Conservation (phyloP, 2,797 vertebrate genomes). For the Acrossocheilus wenchowensis region DNA sequence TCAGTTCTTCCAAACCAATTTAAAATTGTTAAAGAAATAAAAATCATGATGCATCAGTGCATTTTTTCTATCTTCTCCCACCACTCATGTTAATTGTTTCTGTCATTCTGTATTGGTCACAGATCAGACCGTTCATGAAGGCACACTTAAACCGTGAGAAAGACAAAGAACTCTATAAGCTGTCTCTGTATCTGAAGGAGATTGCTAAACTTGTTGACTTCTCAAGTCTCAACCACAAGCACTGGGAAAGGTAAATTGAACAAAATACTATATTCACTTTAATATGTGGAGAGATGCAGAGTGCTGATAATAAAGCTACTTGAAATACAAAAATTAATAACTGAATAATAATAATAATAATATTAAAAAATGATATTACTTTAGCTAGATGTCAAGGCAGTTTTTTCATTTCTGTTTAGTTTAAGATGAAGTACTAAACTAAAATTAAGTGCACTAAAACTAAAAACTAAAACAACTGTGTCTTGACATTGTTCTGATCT, state of each 20-base stretch:
- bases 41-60: background rate
- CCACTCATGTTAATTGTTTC: background rate
- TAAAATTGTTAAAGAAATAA: background rate
- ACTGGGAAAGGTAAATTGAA: slow-evolving; percentile 93
- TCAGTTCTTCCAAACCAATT: background rate
- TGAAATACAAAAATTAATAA: background rate
- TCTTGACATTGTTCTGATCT: background rate
- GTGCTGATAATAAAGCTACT: background rate
- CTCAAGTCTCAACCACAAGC: slow-evolving; percentile 95
- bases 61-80: too few species aligned
- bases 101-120: slow-evolving; percentile 29
- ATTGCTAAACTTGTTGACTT: slow-evolving; percentile 97
- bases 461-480: too few species aligned
- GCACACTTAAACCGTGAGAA: slow-evolving; percentile 97
- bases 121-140: slow-evolving; percentile 99
- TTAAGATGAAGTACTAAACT: background rate
- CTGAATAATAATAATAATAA: background rate
- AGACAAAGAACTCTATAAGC: slow-evolving; percentile 95
- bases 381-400: background rate
- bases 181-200: slow-evolving; percentile 97
- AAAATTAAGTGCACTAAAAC: too few species aligned
- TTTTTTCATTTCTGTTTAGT: background rate
- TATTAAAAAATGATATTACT: background rate
- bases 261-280: background rate
- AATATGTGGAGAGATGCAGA: background rate